These are phyloP conservation scores for Xestoiulus laeticollis DNA, from an alignment of 2,888 invertebrate species.

Conservation along the genomic window DNA sequence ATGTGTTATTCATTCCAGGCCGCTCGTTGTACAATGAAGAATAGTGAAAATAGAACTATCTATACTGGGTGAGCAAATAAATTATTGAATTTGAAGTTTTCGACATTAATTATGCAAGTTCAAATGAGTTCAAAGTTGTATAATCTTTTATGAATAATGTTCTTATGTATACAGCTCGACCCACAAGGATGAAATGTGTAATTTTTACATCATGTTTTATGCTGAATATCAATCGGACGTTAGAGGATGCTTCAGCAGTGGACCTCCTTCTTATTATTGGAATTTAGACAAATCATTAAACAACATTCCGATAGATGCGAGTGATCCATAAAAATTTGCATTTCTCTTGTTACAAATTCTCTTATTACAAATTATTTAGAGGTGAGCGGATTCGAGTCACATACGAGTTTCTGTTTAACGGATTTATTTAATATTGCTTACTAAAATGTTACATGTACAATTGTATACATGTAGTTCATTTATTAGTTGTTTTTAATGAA, in stretches of 20 bases:
- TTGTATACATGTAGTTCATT: no score
- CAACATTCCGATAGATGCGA: not conserved
- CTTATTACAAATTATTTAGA: no score
- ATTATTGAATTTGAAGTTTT: no score
- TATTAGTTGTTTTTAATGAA: no score
- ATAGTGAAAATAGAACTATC: constrained; percentile 72
- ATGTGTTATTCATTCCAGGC: constrained; percentile 68
- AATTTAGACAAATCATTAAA: not conserved
- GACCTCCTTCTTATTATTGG: not conserved
- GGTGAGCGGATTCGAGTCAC: no score
- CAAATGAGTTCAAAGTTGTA: not conserved
- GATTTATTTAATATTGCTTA: no score
- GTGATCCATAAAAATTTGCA: not conserved
- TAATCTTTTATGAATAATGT: not conserved
- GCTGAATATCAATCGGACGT: constrained; percentile 70
- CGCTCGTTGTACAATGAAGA: constrained; percentile 92
- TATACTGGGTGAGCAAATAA: constrained; percentile 73
- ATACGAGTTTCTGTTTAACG: no score
- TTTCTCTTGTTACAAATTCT: no score
- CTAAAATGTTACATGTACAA: no score
- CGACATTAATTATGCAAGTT: not conserved
- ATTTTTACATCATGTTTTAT: constrained; percentile 94
- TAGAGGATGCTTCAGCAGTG: not conserved
- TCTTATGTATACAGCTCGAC: constrained; percentile 72
- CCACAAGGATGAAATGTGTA: constrained; percentile 94